These are phyloP conservation scores for Semibalanus balanoides DNA, from an alignment of 1,140 invertebrate genomes.

Conservation along the genomic window DNA sequence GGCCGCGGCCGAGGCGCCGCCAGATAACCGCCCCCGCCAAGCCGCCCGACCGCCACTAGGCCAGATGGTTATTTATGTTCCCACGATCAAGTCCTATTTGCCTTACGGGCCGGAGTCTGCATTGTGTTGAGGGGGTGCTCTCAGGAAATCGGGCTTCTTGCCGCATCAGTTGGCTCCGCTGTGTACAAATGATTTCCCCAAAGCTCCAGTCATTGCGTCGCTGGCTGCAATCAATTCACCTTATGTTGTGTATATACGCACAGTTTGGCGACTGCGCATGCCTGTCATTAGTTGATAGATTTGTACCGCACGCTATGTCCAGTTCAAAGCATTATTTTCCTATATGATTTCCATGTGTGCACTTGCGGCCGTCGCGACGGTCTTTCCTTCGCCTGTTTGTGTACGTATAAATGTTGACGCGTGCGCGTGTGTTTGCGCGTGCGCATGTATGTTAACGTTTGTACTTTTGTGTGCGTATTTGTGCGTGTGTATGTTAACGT, in stretches of 20 bases:
- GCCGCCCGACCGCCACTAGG: neutral
- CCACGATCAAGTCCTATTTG: neutral
- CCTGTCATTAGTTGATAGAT: neutral
- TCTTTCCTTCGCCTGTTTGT: too few relatives aligned
- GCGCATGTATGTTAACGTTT: too few relatives aligned
- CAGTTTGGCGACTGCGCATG: neutral
- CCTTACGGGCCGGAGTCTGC: neutral
- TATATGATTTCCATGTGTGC: neutral
- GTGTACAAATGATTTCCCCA: neutral
- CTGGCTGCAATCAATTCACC: neutral
- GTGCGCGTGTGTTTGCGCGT: too few relatives aligned
- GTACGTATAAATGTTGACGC: too few relatives aligned
- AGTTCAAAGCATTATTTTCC: conserved; percentile 1
- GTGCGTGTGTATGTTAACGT: too few relatives aligned
- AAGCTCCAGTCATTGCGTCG: neutral
- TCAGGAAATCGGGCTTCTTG: neutral
- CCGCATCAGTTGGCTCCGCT: neutral
- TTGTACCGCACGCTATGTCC: neutral
- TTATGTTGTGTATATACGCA: neutral
- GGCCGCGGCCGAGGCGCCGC: too few relatives aligned
- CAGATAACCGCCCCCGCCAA: neutral
- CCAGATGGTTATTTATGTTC: neutral
- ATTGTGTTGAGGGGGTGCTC: neutral
- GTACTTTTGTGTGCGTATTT: too few relatives aligned
- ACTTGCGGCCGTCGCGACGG: too few relatives aligned